A percentile compares a stretch with the other conserved stretches of the same genome.
Evolutionary conservation across 1,140 invertebrate genomes (phyloP).

Genomic region (Reticulitermes speratus): DNA sequence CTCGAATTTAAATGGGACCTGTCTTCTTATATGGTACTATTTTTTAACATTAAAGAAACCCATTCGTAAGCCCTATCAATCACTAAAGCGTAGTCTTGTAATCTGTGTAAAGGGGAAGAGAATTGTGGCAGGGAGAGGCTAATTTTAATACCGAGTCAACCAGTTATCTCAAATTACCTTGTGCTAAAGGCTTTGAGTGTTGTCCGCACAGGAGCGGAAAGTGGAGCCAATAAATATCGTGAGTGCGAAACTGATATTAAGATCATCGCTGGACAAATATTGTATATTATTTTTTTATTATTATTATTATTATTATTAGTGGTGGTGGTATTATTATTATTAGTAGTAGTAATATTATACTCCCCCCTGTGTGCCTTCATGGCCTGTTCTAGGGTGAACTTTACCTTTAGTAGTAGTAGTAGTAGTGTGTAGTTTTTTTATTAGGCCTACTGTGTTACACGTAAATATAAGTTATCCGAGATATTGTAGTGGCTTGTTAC

Average conservation of each 20-base stretch:
- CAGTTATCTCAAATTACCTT: slow-evolving; percentile 16
- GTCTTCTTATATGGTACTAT: slow-evolving; percentile 6
- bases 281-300: too few relatives aligned
- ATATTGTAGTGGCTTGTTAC: too few relatives aligned
- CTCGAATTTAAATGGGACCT: slow-evolving; percentile 11
- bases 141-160: slow-evolving; percentile 19
- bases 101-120: background rate
- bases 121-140: background rate
- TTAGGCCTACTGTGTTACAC: too few relatives aligned
- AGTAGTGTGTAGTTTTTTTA: too few relatives aligned
- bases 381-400: too few relatives aligned
- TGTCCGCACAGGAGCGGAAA: background rate
- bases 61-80: slow-evolving; percentile 15
- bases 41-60: slow-evolving; percentile 19
- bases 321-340: too few relatives aligned
- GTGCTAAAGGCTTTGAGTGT: background rate
- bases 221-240: background rate
- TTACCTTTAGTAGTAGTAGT: too few relatives aligned
- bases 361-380: too few relatives aligned
- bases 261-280: background rate
- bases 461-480: too few relatives aligned
- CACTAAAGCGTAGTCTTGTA: background rate
- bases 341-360: too few relatives aligned
- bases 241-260: slow-evolving; percentile 10
- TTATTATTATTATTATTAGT: too few relatives aligned